These are phyloP conservation scores for Lissonota sp. DNA, from an alignment of 2,888 invertebrate genomes.

Conservation along the genomic window DNA sequence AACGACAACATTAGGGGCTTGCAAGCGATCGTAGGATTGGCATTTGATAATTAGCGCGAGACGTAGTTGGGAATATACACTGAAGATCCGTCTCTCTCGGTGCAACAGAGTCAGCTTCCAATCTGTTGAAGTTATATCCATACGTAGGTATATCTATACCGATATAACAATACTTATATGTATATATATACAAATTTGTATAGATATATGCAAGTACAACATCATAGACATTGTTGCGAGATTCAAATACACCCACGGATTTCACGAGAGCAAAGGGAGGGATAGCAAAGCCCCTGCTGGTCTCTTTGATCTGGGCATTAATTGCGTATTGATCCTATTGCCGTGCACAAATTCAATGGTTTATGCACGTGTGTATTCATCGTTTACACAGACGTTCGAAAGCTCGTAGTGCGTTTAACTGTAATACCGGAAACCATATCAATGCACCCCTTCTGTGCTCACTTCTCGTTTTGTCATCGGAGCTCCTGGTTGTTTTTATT, in stretches of 20 bases:
- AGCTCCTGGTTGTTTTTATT: too few relatives aligned
- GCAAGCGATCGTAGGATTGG: constrained; percentile 56
- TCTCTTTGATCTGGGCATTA: constrained; percentile 62
- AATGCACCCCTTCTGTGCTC: too few relatives aligned
- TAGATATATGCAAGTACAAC: constrained; percentile 13
- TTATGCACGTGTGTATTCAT: constrained; percentile 5
- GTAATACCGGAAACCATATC: neutral
- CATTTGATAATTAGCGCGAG: constrained; percentile 59
- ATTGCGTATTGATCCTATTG: constrained; percentile 51
- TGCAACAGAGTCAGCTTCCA: constrained; percentile 17
- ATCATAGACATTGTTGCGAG: constrained; percentile 40
- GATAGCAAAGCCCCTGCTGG: constrained; percentile 20
- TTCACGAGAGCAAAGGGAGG: neutral
- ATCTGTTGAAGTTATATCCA: constrained; percentile 28
- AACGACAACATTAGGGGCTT: constrained; percentile 39
- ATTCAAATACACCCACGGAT: constrained; percentile 29
- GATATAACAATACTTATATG: neutral
- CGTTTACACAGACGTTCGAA: constrained; percentile 1
- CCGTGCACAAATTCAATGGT: constrained; percentile 25
- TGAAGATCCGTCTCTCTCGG: neutral
- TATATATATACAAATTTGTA: neutral
- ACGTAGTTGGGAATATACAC: constrained; percentile 24
- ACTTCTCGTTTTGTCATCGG: too few relatives aligned
- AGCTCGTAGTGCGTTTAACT: neutral
- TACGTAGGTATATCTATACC: neutral